phyloP scores from a whole-genome alignment of 2,888 invertebrate species.

The Cantharis lateralis region DNA sequence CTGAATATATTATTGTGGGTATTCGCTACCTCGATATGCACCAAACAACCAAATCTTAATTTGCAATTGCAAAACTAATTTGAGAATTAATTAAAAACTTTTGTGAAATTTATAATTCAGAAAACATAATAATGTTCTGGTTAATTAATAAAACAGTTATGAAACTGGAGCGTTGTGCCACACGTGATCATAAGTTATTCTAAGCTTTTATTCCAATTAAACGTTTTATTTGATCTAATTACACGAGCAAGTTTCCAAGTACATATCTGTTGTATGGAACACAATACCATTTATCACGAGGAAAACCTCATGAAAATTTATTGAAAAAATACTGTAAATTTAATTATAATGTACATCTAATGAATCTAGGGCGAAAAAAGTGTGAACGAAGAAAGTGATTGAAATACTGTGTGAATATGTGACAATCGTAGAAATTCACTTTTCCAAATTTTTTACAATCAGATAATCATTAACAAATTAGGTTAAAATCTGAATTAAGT shows the following conservation, averaged over 20 bases:
- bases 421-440: not conserved
- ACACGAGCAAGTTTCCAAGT: constrained; percentile 4
- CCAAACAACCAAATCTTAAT: no score
- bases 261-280: not conserved
- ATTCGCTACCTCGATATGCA: no score
- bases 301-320: not conserved
- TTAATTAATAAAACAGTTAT: not conserved
- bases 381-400: not conserved
- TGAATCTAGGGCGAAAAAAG: not conserved
- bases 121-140: no score
- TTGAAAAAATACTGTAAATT: no score
- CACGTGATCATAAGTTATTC: not conserved
- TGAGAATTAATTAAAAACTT: no score
- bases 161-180: not conserved
- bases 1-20: no score
- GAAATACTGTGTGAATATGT: not conserved
- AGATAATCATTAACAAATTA: not conserved
- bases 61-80: no score
- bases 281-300: constrained; percentile 4
- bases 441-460: not conserved
- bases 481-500: not conserved
- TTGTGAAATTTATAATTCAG: no score
- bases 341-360: not conserved
- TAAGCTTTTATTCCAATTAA: constrained; percentile 13
- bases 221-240: constrained; percentile 5